Conservation (phyloP, 2,113 vertebrate genomes). For the Scophthalmus maximus region DNA sequence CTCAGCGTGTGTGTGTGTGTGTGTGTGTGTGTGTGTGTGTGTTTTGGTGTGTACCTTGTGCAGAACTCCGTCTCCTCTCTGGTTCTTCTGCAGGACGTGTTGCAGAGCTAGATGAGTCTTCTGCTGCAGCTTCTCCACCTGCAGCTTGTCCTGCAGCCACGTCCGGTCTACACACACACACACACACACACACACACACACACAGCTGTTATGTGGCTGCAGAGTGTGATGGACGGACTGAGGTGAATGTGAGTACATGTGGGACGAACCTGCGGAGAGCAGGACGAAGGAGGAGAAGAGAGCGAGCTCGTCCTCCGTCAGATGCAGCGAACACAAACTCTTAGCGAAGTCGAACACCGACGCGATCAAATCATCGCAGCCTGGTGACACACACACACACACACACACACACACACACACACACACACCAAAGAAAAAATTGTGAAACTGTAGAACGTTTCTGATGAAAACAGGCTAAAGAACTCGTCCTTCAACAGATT, state of each 20-base stretch:
- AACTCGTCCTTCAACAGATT: no score
- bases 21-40: not conserved
- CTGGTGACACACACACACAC: slow-evolving; percentile 75
- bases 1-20: not conserved
- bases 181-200: slow-evolving; percentile 18
- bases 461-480: no score
- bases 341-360: slow-evolving; percentile 95
- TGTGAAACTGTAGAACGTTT: no score
- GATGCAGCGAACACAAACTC: slow-evolving; percentile 90
- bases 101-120: slow-evolving; percentile 93
- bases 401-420: no score
- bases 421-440: no score
- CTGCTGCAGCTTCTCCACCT: slow-evolving; percentile 95
- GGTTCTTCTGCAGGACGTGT: slow-evolving; percentile 92
- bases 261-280: slow-evolving; percentile 89
- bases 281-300: slow-evolving; percentile 93
- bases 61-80: slow-evolving; percentile 90
- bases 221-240: not conserved
- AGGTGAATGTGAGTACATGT: not conserved
- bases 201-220: not conserved
- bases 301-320: slow-evolving; percentile 93
- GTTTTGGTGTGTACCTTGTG: slow-evolving; percentile 83
- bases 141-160: slow-evolving; percentile 94
- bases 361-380: slow-evolving; percentile 94
- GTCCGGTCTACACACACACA: slow-evolving; percentile 85